Evolutionary conservation across 64 coral and sea anemone species (phyloP).

Genomic region (Stylophora pistillata): DNA sequence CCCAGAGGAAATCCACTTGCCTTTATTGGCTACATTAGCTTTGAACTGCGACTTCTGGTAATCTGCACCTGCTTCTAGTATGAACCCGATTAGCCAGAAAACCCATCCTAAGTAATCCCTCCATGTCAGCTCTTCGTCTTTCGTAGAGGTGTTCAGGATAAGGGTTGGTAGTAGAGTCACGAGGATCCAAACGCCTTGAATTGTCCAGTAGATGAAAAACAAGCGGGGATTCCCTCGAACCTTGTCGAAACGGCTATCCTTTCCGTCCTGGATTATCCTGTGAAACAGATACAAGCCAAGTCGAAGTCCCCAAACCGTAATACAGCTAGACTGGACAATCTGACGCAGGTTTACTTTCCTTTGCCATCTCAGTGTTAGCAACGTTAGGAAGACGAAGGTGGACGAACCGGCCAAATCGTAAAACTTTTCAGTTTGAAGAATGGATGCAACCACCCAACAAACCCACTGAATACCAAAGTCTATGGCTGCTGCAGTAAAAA

Average conservation of each 20-base stretch:
- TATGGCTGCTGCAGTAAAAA: slow-evolving; percentile 59
- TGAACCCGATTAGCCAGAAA: slow-evolving; percentile 75
- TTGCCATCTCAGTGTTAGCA: slow-evolving; percentile 60
- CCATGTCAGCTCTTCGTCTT: slow-evolving; percentile 76
- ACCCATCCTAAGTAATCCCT: slow-evolving; percentile 92
- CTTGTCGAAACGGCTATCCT: slow-evolving; percentile 77
- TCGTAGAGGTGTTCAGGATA: slow-evolving; percentile 67
- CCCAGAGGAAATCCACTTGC: slow-evolving; percentile 90
- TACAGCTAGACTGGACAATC: slow-evolving; percentile 79
- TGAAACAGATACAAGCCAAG: slow-evolving; percentile 79
- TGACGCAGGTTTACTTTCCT: slow-evolving; percentile 67
- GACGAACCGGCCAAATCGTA: slow-evolving; percentile 84
- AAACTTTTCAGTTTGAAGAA: slow-evolving; percentile 91
- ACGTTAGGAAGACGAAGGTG: slow-evolving; percentile 80
- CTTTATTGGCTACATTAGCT: slow-evolving; percentile 71
- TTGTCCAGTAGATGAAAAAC: slow-evolving; percentile 83
- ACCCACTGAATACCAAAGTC: slow-evolving; percentile 93
- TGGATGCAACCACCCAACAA: slow-evolving; percentile 63
- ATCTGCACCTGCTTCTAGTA: slow-evolving; percentile 76
- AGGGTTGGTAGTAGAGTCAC: slow-evolving; percentile 80
- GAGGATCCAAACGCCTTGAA: slow-evolving; percentile 89
- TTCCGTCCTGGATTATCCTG: slow-evolving; percentile 72
- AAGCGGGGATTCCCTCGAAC: slow-evolving; percentile 72
- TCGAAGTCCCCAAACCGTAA: slow-evolving; percentile 82
- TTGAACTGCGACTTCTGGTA: slow-evolving; percentile 86